Base-by-base conservation (phyloP, 2,888 invertebrate species). In the Andrena trimmerana region DNA sequence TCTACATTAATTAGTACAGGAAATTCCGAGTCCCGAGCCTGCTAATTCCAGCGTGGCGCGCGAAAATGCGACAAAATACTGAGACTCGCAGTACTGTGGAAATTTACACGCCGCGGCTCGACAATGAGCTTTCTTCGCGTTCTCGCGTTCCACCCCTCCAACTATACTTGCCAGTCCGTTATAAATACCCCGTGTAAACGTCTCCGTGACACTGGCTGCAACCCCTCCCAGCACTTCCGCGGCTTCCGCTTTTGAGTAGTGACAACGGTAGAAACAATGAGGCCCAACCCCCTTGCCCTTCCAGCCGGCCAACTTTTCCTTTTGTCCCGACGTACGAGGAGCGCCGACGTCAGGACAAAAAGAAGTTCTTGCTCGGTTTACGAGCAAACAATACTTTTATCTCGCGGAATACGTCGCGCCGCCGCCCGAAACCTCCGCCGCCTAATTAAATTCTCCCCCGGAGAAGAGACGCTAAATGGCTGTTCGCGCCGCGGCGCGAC, bases 121-220 rank as follows among this genome's bases (percentile, higher is more conserved):
- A 76, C 68, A 59, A 33, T 42, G 65, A 42, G n/a, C 13, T 7
- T 52, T 33, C 5, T 36, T 57, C 75, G 50, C 13, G 13, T 13
- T 48, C 2, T 31, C 62, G 10, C 27, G 20, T 65, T 36, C 66
- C 29, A 52, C 57, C 70, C 70, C 54, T 2, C 33, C 20, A 13
- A 57, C 57, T 57, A 24, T 27, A 24, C 27, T 57, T 57, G 57
- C 62, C 75, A 66, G 67, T 54, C 75, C 63, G 80, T 85, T 83
- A 86, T 80, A 86, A 88, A 77, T 79, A 79, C 73, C 68, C 74
- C 81, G 79, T 86, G 88, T 86, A 89, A 88, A 86, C 72, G 86
- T 81, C 67, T 82, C 79, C 71, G 78, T 78, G 87, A 86, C 84
- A 86, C 75, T 54, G 72, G 67, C 57, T 57, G 57, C 71, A 68